Evolutionary conservation across 2,888 invertebrate genomes (phyloP).

Genomic region (Actias luna): DNA sequence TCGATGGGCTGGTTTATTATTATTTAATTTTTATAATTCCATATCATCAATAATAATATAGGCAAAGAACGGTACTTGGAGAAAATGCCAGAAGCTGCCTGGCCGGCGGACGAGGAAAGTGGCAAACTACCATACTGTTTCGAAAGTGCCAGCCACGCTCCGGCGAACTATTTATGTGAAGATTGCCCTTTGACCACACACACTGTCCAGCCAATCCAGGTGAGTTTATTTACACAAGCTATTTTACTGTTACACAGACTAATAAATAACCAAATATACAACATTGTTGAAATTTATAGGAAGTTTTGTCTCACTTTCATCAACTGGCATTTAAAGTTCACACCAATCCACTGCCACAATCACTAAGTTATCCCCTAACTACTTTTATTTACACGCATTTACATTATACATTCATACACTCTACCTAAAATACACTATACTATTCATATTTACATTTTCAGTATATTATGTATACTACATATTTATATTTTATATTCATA

Average conservation of each 20-base stretch:
- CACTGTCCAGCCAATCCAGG: constrained; percentile 57
- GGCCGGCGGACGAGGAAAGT: constrained; percentile 37
- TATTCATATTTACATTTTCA: too few relatives aligned
- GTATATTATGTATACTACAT: too few relatives aligned
- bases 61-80: constrained; percentile 62
- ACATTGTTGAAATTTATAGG: too few relatives aligned
- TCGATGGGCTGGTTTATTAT: background rate
- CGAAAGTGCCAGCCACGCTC: constrained; percentile 60
- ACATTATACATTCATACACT: too few relatives aligned
- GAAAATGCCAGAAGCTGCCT: constrained; percentile 38
- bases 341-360: too few relatives aligned
- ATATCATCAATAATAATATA: background rate
- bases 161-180: constrained; percentile 56
- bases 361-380: too few relatives aligned
- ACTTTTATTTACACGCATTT: too few relatives aligned
- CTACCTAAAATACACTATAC: too few relatives aligned
- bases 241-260: too few relatives aligned
- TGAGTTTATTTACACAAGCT: constrained; percentile 23
- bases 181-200: constrained; percentile 44
- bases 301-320: too few relatives aligned
- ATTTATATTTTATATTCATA: too few relatives aligned
- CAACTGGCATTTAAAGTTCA: too few relatives aligned
- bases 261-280: background rate
- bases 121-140: constrained; percentile 54
- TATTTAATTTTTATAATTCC: background rate